A percentile compares a stretch with the other conserved stretches of the same genome.
Conservation (phyloP, 2,888 invertebrate species). For the Phaedon cochleariae region DNA sequence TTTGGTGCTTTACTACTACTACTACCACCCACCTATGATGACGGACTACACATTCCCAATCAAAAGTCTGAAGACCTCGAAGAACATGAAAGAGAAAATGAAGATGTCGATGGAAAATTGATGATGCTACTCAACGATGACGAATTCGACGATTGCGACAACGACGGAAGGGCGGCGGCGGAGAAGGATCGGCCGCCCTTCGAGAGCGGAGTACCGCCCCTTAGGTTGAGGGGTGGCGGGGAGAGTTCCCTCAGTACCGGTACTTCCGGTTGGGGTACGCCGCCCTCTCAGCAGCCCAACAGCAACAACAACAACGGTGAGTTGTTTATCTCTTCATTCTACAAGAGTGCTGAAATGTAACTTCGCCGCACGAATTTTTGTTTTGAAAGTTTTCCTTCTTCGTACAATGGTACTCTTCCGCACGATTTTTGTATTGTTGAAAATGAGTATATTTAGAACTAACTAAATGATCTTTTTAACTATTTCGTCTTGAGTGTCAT, state of each 20-base stretch:
- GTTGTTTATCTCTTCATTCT: constrained; percentile 27
- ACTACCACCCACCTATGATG: constrained; percentile 26
- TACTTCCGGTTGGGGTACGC: constrained; percentile 81
- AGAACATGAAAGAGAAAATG: background rate
- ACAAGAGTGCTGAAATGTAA: no score
- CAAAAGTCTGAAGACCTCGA: constrained; percentile 63
- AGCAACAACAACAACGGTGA: constrained; percentile 71
- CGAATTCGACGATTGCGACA: constrained; percentile 33
- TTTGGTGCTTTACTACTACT: constrained; percentile 63
- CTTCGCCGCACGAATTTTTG: no score
- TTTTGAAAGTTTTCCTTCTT: no score
- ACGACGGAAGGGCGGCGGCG: no score
- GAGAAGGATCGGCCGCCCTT: constrained; percentile 42
- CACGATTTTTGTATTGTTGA: no score
- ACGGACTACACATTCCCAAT: constrained; percentile 64
- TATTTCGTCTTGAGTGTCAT: no score
- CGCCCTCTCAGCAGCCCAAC: constrained; percentile 72
- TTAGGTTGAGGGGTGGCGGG: constrained; percentile 79
- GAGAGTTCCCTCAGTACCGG: constrained; percentile 81
- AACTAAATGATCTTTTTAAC: no score
- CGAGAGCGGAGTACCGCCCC: constrained; percentile 63
- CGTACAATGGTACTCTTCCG: no score
- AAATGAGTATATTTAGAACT: no score
- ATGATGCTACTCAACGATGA: background rate
- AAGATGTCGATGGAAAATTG: background rate